Evolutionary conservation across 2,797 vertebrate species (phyloP).

Genomic region (Cryptoprocta ferox): DNA sequence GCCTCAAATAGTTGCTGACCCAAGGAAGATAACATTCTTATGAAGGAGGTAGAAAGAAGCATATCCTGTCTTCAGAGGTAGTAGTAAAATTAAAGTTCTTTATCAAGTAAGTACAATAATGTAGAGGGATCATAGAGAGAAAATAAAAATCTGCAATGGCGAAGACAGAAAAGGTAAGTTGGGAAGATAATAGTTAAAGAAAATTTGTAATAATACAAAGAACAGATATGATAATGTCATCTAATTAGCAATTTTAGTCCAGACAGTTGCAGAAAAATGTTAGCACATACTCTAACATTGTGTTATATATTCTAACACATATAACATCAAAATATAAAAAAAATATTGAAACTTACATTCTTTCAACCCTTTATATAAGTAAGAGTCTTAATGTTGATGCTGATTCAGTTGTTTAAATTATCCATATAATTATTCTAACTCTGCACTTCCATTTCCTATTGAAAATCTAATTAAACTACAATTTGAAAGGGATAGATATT

Average conservation of each 20-base stretch:
- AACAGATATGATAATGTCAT: neutral
- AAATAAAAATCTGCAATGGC: neutral
- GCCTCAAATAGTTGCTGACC: neutral
- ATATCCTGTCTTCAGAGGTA: neutral
- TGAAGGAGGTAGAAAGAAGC: neutral
- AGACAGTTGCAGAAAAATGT: neutral
- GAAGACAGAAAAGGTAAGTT: neutral
- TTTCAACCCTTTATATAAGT: neutral
- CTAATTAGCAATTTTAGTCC: neutral
- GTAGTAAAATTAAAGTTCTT: neutral
- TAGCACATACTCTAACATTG: neutral
- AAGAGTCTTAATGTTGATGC: neutral
- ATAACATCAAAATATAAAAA: neutral
- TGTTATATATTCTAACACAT: neutral
- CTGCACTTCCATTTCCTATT: neutral
- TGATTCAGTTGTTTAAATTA: slow-evolving; percentile 2
- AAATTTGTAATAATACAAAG: neutral
- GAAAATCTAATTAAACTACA: slow-evolving; percentile 26
- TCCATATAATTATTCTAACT: slow-evolving; percentile 11
- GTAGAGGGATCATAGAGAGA: neutral
- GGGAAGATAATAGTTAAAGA: neutral
- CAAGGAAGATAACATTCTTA: neutral
- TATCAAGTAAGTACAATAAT: neutral
- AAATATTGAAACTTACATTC: neutral
- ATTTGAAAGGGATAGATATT: neutral